phyloP scores from a whole-genome alignment of 2,797 vertebrate species.

The Esox masquinongy region DNA sequence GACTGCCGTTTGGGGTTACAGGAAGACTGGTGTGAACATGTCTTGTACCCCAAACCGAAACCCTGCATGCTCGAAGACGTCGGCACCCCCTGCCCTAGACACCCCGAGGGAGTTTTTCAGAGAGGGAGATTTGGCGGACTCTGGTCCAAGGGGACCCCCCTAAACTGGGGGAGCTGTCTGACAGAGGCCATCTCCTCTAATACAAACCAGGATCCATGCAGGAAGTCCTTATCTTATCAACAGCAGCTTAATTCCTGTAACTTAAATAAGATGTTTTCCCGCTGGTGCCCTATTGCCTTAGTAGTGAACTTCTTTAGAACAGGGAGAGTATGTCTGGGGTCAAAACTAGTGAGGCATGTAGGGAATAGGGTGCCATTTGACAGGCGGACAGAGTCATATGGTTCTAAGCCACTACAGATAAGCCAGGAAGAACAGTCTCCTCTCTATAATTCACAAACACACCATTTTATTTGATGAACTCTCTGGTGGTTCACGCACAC shows the following conservation, averaged over 20 bases:
- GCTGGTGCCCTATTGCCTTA: background rate
- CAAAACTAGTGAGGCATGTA: no score
- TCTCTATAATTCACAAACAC: no score
- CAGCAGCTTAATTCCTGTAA: constrained; percentile 11
- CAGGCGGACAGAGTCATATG: constrained; percentile 6
- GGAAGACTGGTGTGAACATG: background rate
- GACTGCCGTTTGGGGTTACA: background rate
- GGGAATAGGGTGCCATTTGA: background rate
- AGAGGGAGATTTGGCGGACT: background rate
- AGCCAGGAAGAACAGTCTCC: no score
- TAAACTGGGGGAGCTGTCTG: background rate
- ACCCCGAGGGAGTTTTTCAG: background rate
- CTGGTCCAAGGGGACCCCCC: background rate
- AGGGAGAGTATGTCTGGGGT: background rate
- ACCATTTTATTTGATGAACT: no score
- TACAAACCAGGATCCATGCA: constrained; percentile 44
- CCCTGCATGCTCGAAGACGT: no score
- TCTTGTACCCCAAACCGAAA: background rate
- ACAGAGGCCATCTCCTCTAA: constrained; percentile 27
- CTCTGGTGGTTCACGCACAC: no score
- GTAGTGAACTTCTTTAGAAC: background rate
- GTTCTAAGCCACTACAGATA: constrained; percentile 24
- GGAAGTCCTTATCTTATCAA: constrained; percentile 53
- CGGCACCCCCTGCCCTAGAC: background rate
- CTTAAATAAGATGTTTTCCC: background rate